phyloP scores from a whole-genome alignment of 2,888 invertebrate genomes.

The Xestia rhomboidea region DNA sequence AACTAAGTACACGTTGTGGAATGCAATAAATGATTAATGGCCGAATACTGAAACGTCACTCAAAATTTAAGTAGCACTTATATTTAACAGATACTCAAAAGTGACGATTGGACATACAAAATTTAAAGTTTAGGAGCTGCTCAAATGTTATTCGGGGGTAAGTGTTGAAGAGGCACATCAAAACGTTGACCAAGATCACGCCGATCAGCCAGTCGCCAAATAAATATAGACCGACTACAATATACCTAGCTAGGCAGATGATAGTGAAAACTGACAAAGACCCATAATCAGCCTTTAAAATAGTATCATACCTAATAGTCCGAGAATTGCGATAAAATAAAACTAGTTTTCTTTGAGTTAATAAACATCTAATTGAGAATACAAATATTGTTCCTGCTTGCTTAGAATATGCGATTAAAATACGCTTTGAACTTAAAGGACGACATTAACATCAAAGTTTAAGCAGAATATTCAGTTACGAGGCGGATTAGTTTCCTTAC shows the following conservation, averaged over 20 bases:
- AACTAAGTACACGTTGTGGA: background rate
- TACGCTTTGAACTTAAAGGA: constrained; percentile 30
- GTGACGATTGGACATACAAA: too few relatives aligned
- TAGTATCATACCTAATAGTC: background rate
- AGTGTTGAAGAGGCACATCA: background rate
- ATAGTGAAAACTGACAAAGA: background rate
- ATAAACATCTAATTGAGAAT: background rate
- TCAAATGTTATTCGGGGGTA: too few relatives aligned
- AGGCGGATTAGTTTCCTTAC: constrained; percentile 26
- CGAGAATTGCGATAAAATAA: background rate
- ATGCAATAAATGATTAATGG: background rate
- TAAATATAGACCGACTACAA: background rate
- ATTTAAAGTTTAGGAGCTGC: too few relatives aligned
- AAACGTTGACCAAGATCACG: background rate
- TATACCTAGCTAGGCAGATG: background rate
- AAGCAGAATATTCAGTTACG: constrained; percentile 37
- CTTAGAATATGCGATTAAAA: background rate
- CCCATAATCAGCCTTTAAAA: background rate
- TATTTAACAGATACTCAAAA: too few relatives aligned
- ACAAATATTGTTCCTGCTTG: background rate
- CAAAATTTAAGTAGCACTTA: too few relatives aligned
- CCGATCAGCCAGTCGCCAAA: background rate
- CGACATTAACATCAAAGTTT: constrained; percentile 27
- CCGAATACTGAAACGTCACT: too few relatives aligned
- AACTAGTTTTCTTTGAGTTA: background rate